Percentiles rank a stretch among this genome's conserved stretches.
These are phyloP conservation scores for Nasonovia ribisnigri DNA, from an alignment of 2,888 invertebrate genomes.

Conservation along the genomic window DNA sequence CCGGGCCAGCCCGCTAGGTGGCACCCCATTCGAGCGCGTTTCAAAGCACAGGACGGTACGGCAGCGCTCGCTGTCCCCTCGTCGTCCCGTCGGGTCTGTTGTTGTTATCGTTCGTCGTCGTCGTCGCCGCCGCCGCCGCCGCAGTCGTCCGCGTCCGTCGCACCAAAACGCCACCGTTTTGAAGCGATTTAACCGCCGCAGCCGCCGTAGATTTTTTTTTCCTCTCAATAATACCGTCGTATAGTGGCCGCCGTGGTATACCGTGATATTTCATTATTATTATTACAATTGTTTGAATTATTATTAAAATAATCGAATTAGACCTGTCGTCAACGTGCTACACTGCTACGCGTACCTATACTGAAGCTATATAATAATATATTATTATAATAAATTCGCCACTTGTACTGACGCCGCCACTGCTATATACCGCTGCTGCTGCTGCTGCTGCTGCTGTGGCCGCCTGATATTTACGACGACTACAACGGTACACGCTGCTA, in stretches of 20 bases:
- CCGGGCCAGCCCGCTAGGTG: conserved; percentile 52
- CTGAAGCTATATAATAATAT: neutral
- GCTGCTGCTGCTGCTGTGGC: neutral
- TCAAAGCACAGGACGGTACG: conserved; percentile 57
- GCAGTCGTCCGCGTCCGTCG: conserved; percentile 35
- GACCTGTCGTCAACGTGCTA: neutral
- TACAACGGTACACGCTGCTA: neutral
- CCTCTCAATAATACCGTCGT: neutral
- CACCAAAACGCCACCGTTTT: neutral
- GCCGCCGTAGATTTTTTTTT: neutral
- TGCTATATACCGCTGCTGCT: neutral
- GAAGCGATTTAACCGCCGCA: neutral
- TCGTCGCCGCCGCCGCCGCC: neutral
- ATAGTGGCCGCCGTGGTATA: neutral
- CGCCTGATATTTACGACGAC: neutral
- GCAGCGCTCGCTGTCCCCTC: conserved; percentile 55
- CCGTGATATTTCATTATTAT: neutral
- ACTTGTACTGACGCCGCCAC: neutral
- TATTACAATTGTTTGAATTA: neutral
- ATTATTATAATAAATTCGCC: neutral
- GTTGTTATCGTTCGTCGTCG: conserved; percentile 34
- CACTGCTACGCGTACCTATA: neutral
- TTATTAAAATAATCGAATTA: neutral
- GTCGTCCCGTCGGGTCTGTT: conserved; percentile 39
- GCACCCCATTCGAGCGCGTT: conserved; percentile 64